Percentiles rank a stretch among this genome's conserved stretches.
Evolutionary conservation across 2,888 invertebrate species (phyloP).

Genomic region (Nomada ferruginata): DNA sequence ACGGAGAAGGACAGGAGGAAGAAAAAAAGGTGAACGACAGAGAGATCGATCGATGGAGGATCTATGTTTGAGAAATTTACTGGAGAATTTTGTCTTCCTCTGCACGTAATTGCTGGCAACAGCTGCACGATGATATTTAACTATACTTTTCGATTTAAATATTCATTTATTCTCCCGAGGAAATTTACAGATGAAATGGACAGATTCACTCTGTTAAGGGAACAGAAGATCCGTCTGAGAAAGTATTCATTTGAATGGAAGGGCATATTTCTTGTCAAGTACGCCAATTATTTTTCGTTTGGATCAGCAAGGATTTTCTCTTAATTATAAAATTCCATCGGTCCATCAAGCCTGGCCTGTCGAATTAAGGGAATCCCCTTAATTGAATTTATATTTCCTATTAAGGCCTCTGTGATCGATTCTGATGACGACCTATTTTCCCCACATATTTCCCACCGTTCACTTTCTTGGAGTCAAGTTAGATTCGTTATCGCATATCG

Average conservation of each 20-base stretch:
- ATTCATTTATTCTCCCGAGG: not conserved
- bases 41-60: conserved; percentile 15
- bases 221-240: too few species aligned
- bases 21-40: conserved; percentile 25
- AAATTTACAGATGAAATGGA: not conserved
- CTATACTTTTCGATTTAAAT: not conserved
- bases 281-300: conserved; percentile 3
- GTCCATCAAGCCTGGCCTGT: not conserved
- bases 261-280: not conserved
- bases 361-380: not conserved
- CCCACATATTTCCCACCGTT: conserved; percentile 16
- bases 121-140: conserved; percentile 1
- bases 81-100: not conserved
- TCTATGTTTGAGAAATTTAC: conserved; percentile 23
- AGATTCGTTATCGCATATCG: conserved; percentile 14
- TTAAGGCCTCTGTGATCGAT: not conserved
- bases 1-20: conserved; percentile 43
- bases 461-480: not conserved
- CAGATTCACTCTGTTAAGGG: too few species aligned
- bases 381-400: not conserved
- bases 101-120: not conserved
- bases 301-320: too few species aligned
- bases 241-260: not conserved
- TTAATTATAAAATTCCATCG: not conserved
- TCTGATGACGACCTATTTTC: conserved; percentile 3